Conservation (phyloP, 2,113 vertebrate species). For the Nothobranchius furzeri region DNA sequence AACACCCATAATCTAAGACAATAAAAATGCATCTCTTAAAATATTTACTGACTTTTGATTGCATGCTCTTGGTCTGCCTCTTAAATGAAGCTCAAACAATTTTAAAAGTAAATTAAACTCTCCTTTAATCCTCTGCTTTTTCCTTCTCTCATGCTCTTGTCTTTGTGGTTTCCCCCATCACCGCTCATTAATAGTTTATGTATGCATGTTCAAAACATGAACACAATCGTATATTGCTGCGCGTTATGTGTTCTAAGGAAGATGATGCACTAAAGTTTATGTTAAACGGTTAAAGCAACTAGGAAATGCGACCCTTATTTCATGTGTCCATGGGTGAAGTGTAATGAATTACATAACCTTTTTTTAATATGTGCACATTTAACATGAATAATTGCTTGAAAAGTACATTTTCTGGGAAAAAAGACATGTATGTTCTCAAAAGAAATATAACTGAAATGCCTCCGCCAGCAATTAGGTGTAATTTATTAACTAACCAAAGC, state of each 20-base stretch:
- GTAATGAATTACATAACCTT: too few relatives aligned
- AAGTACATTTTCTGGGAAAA: too few relatives aligned
- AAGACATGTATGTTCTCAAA: too few relatives aligned
- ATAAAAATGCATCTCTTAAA: conserved; percentile 25
- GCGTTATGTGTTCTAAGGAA: not conserved
- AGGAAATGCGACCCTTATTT: not conserved
- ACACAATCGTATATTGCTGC: not conserved
- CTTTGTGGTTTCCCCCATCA: not conserved
- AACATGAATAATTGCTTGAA: too few relatives aligned
- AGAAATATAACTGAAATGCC: too few relatives aligned
- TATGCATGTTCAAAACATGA: not conserved
- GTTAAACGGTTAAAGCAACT: not conserved
- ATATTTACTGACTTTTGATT: conserved; percentile 58
- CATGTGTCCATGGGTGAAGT: too few relatives aligned
- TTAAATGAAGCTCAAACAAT: conserved; percentile 51
- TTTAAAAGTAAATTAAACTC: conserved; percentile 43
- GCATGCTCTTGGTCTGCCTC: conserved; percentile 28
- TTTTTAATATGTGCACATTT: too few relatives aligned
- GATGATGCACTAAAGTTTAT: not conserved
- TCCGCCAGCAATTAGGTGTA: too few relatives aligned
- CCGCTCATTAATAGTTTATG: not conserved
- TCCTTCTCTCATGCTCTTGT: not conserved
- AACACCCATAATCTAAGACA: conserved; percentile 33
- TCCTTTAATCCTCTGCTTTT: not conserved
- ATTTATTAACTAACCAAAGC: too few relatives aligned